Evolutionary conservation across 2,113 vertebrate genomes (phyloP), one percentile per base, ranked within the genome.

Genomic region (Patagioenas fasciata): DNA sequence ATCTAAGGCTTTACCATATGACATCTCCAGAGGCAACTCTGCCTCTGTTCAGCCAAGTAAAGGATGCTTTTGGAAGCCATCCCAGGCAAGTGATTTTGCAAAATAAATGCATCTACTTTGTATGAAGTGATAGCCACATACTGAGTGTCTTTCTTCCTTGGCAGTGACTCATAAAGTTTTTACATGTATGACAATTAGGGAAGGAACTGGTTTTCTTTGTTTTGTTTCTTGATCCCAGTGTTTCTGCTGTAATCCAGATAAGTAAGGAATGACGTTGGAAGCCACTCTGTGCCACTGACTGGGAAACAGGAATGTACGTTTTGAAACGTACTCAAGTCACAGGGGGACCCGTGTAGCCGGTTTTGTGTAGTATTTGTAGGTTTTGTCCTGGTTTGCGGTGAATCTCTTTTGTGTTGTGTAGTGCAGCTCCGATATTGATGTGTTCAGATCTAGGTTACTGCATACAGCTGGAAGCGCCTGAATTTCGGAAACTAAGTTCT

Each of bases 91-190:
- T 85, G 77, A 93, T 91, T 92, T 74, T 88, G 83, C 75, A 90
- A 81, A 96, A 95, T 62, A 93, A 92, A 66, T 70, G 47, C 40
- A 78, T 62, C 56, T 83, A 42, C 54, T 80, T 84, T 69, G 90
- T 81, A 9, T 78, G 56, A 92, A 66, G 77, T 15, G 60, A 56
- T 88, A 64, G 60, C 29, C 54, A 29, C 9, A 40, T 70, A 65
- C 66, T 15, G 36, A 71, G 47, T 29, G 36, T 57, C 57, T 81
- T 6, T 65, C 47, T 66, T 60, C 51, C 57, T 65, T 80, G 57
- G 61, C 66, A 85, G 6, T 48, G 66, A 64, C 58, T 85, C 25
- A 40, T 47, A 8, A 56, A 85, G 69, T 86, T 88, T 66, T 90
- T 58, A 80, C 15, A 32, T 18, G 25, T n/a, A 36, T 85, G n/a